Percentiles rank a stretch among this genome's conserved stretches.
These are phyloP conservation scores for Erpetoichthys calabaricus DNA, from an alignment of 2,797 vertebrate species.

Conservation along the genomic window DNA sequence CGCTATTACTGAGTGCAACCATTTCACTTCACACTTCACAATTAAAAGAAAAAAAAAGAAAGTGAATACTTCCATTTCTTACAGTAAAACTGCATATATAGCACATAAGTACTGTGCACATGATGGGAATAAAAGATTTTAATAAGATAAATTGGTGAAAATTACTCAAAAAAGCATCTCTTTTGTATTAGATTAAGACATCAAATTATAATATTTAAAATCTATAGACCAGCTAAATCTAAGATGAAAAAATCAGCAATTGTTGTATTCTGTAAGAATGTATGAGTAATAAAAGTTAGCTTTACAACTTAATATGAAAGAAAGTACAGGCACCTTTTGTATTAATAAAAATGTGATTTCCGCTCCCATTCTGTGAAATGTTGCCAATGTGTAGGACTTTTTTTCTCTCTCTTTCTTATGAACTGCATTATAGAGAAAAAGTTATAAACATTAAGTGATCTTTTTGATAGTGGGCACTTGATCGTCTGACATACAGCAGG, in stretches of 20 bases:
- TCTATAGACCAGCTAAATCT: no score
- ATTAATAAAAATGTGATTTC: no score
- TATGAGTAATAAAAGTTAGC: no score
- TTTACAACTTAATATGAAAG: no score
- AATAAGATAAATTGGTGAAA: background rate
- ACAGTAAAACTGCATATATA: background rate
- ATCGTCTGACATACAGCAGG: background rate
- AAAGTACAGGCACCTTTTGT: no score
- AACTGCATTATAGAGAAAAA: background rate
- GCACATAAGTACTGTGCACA: background rate
- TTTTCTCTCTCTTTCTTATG: no score
- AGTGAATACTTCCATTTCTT: conserved; percentile 29
- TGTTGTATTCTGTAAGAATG: no score
- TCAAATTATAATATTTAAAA: background rate
- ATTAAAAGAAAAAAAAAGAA: conserved; percentile 85
- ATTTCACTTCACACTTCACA: conserved; percentile 94
- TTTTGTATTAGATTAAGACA: background rate
- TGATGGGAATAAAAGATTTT: background rate
- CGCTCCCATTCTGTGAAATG: no score
- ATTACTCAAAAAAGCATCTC: background rate
- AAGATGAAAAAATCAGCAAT: background rate
- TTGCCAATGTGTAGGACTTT: no score
- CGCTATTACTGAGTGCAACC: conserved; percentile 75
- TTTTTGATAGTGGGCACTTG: background rate
- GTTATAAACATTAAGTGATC: background rate